Evolutionary conservation across 2,113 vertebrate genomes (phyloP).

Genomic region (Mus musculus): DNA sequence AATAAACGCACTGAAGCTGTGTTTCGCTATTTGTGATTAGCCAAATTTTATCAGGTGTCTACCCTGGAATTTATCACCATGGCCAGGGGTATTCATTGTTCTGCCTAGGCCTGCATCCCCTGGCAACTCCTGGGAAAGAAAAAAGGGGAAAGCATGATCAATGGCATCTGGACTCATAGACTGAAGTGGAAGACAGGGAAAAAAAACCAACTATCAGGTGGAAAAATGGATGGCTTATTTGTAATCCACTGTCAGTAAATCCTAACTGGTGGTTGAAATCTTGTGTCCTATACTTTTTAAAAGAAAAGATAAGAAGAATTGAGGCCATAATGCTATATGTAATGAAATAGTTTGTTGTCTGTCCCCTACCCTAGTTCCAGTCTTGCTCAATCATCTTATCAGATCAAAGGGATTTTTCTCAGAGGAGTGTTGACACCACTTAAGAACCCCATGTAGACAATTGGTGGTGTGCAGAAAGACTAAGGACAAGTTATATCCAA

Average conservation of each 20-base stretch:
- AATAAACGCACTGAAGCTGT: background rate
- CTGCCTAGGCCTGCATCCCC: background rate
- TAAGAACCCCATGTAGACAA: background rate
- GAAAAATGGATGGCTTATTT: background rate
- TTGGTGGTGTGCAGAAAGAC: background rate
- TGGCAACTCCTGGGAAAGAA: background rate
- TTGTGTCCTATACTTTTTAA: background rate
- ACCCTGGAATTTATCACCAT: background rate
- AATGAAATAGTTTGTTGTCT: background rate
- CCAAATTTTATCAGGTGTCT: background rate
- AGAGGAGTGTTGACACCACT: background rate
- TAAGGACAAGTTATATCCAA: background rate
- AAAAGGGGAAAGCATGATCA: background rate
- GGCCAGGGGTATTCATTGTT: background rate
- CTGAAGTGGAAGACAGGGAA: background rate
- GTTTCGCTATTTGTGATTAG: slow-evolving; percentile 1
- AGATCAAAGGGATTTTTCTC: background rate
- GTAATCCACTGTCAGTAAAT: background rate
- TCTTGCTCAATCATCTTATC: background rate
- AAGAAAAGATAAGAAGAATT: background rate
- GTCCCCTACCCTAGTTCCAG: background rate
- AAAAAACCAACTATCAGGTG: background rate
- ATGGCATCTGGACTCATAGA: background rate
- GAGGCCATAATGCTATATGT: background rate
- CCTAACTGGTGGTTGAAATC: background rate